Base-by-base conservation (phyloP, 2,888 invertebrate species). In the Tanaodytes sp. region DNA sequence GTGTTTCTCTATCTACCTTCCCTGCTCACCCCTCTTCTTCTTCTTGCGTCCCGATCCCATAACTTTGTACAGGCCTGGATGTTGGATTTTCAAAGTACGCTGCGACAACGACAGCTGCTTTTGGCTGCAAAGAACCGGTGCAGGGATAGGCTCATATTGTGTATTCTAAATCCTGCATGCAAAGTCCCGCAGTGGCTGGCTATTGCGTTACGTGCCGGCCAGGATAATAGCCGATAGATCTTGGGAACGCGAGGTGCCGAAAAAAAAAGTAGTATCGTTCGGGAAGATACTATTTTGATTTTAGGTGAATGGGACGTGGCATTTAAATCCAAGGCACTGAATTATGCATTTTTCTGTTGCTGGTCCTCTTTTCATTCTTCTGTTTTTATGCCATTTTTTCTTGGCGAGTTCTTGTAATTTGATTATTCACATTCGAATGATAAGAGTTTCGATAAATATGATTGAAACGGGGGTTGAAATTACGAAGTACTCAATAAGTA, bases 71-170 rank as follows among this genome's bases (percentile, higher is more conserved):
- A 49, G 36, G 49, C 58, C 46, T 54, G 62, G 43, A 74, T 72
- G 74, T 71, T 68, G 75, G 77, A 77, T 75, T 77, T 78, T 73
- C 77, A 77, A 78, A 78, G 49, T 57, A 30, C 39, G 59, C 20
- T 39, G 75, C 77, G 73, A 73, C 75, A 71, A 46, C 64, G 73
- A 73, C 78, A 78, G 80, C 79, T 78, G 80, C 79, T 72, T 62
- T 71, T 52, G n/a, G 65, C 67, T 73, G 78, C 78, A 79, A 76
- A 78, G 76, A 80, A 81, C 80, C 80, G 80, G 80, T 80, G 80
- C 80, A 77, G 73, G 75, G 79, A 81, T 79, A 52, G 65, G 79
- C 79, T 82, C 80, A 82, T 77, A 82, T 82, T 81, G 78, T 80
- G 72, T 73, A 65, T 77, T 71, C 72, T 55, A 67, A 66, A 68